phyloP scores from a whole-genome alignment of 2,113 vertebrate genomes.

The Scomber scombrus region DNA sequence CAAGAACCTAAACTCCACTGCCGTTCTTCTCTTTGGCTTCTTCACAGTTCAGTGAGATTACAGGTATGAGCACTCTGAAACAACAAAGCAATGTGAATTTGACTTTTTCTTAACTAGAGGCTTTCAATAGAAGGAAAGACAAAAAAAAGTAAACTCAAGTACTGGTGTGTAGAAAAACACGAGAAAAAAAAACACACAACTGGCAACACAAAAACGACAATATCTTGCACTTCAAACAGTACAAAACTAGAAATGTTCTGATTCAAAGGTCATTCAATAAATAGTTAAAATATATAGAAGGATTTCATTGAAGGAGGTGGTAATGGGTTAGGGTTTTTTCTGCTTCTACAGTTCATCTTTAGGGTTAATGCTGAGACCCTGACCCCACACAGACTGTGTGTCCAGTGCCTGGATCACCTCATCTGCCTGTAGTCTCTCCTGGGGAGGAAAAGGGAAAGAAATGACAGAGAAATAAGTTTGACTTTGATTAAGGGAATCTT shows the following conservation, averaged over 20 bases:
- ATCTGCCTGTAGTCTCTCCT: slow-evolving; percentile 97
- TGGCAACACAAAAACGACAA: slow-evolving; percentile 43
- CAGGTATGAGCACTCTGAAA: background rate
- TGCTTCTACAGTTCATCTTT: slow-evolving; percentile 92
- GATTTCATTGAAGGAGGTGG: slow-evolving; percentile 36
- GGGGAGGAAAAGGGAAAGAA: slow-evolving; percentile 14
- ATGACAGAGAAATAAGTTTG: background rate
- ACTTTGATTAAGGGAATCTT: background rate
- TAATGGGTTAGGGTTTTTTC: background rate
- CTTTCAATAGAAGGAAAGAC: slow-evolving; percentile 10
- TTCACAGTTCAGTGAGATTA: slow-evolving; percentile 75
- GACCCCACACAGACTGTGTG: slow-evolving; percentile 81
- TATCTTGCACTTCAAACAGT: slow-evolving; percentile 85
- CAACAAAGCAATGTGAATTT: background rate
- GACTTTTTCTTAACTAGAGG: background rate
- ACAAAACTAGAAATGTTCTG: slow-evolving; percentile 97
- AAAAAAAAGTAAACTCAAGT: slow-evolving; percentile 59
- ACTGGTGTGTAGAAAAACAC: slow-evolving; percentile 47
- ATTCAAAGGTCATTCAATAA: slow-evolving; percentile 93
- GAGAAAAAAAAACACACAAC: background rate
- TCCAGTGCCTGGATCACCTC: slow-evolving; percentile 92
- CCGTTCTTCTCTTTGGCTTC: slow-evolving; percentile 49
- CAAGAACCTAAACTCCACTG: slow-evolving; percentile 11
- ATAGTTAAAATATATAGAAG: slow-evolving; percentile 82
- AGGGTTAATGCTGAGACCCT: slow-evolving; percentile 90